Conservation (phyloP, 2,888 invertebrate genomes). For the Andrena minutula region DNA sequence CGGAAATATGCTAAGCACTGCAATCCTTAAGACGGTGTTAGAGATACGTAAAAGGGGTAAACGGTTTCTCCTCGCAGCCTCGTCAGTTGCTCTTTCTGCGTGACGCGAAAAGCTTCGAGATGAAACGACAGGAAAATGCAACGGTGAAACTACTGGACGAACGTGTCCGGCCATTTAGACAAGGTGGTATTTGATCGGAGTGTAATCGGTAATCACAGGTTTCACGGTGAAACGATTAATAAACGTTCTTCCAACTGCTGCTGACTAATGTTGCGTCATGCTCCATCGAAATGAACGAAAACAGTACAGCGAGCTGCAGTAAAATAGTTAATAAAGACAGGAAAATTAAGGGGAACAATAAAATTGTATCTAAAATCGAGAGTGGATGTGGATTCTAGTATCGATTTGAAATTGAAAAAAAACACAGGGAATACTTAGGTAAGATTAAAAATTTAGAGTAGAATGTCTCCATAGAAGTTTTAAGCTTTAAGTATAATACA, state of each 20-base stretch:
- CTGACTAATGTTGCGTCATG: constrained; percentile 25
- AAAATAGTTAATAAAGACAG: not conserved
- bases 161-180: not conserved
- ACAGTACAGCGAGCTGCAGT: not conserved
- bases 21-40: constrained; percentile 65
- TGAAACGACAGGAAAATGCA: constrained; percentile 14
- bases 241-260: constrained; percentile 8
- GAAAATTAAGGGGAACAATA: not conserved
- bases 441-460: not conserved
- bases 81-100: not conserved
- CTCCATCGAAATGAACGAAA: constrained; percentile 18
- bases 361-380: too few relatives aligned
- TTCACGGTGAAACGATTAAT: constrained; percentile 22
- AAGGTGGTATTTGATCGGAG: constrained; percentile 28
- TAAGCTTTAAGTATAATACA: not conserved
- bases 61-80: constrained; percentile 27
- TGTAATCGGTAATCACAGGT: constrained; percentile 42
- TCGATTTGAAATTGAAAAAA: not conserved
- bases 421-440: not conserved
- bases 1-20: constrained; percentile 81
- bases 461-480: too few relatives aligned
- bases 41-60: constrained; percentile 60
- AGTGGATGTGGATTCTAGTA: too few relatives aligned
- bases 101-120: not conserved
- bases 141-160: not conserved